These are phyloP conservation scores for Odontocolon sp. DNA, from an alignment of 2,888 invertebrate species.

Conservation along the genomic window DNA sequence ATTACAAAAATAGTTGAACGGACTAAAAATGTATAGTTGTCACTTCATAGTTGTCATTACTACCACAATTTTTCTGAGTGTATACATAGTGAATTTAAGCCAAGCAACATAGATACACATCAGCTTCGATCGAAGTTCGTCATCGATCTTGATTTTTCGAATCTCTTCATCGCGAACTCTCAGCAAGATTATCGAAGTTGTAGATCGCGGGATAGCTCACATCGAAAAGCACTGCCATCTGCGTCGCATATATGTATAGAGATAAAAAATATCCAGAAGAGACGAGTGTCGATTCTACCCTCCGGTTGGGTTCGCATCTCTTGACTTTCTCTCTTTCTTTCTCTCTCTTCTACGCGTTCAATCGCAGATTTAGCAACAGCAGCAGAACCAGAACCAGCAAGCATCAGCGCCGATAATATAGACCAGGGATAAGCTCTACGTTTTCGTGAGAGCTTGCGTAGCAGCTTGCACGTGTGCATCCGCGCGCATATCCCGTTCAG, in stretches of 20 bases:
- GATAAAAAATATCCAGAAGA: background rate
- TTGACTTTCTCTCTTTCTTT: too few species aligned
- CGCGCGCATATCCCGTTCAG: constrained; percentile 3
- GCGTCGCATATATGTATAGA: background rate
- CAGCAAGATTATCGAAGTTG: constrained; percentile 13
- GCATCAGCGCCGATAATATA: constrained; percentile 18
- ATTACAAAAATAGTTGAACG: too few species aligned
- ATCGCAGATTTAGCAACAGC: constrained; percentile 56
- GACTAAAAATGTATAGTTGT: too few species aligned
- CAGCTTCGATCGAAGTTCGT: background rate
- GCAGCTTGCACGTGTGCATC: constrained; percentile 47
- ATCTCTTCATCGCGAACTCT: too few species aligned
- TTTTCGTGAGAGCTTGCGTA: constrained; percentile 45
- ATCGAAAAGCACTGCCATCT: constrained; percentile 11
- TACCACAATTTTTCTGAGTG: too few species aligned
- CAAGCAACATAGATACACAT: too few species aligned
- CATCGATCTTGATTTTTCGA: too few species aligned
- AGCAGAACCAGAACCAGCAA: constrained; percentile 16
- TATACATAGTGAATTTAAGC: too few species aligned
- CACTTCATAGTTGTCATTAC: too few species aligned
- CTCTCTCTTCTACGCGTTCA: too few species aligned
- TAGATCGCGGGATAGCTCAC: constrained; percentile 15
- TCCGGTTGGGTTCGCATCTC: constrained; percentile 51
- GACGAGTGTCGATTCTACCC: constrained; percentile 6
- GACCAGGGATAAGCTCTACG: constrained; percentile 44